Percentiles rank a stretch among this genome's conserved stretches.
phyloP scores from a whole-genome alignment of 1,140 invertebrate genomes.

The Neodiprion pinetum region DNA sequence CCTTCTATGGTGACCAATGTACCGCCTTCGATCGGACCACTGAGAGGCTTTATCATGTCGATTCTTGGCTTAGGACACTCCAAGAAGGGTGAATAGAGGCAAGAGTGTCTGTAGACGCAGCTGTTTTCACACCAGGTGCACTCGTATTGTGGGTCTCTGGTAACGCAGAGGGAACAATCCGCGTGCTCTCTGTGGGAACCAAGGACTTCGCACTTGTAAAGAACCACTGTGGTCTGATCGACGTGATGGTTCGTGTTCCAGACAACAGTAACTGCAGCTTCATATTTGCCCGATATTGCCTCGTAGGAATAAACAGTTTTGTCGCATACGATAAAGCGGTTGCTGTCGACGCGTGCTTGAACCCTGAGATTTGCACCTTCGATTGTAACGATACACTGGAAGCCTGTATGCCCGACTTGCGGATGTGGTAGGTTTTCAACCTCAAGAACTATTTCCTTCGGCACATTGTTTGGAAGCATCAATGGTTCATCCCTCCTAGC shows the following conservation, averaged over 20 bases:
- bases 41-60: conserved; percentile 92
- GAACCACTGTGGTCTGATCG: conserved; percentile 85
- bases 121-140: conserved; percentile 92
- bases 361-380: conserved; percentile 89
- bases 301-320: conserved; percentile 93
- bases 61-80: conserved; percentile 93
- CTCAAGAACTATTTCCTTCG: conserved; percentile 86
- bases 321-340: conserved; percentile 86
- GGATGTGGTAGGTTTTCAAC: conserved; percentile 90
- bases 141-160: conserved; percentile 84
- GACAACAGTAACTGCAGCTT: conserved; percentile 87
- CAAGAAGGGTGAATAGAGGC: conserved; percentile 72
- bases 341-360: conserved; percentile 83
- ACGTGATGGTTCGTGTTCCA: conserved; percentile 94
- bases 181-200: conserved; percentile 90
- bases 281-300: conserved; percentile 82
- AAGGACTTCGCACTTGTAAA: conserved; percentile 94
- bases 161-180: conserved; percentile 94
- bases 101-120: conserved; percentile 86
- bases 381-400: conserved; percentile 90
- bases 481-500: conserved; percentile 70
- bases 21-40: conserved; percentile 94
- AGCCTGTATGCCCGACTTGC: conserved; percentile 83
- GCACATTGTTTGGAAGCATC: conserved; percentile 86
- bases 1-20: conserved; percentile 96